phyloP scores from a whole-genome alignment of 1,140 invertebrate species.

The Rhizoglyphus robini region DNA sequence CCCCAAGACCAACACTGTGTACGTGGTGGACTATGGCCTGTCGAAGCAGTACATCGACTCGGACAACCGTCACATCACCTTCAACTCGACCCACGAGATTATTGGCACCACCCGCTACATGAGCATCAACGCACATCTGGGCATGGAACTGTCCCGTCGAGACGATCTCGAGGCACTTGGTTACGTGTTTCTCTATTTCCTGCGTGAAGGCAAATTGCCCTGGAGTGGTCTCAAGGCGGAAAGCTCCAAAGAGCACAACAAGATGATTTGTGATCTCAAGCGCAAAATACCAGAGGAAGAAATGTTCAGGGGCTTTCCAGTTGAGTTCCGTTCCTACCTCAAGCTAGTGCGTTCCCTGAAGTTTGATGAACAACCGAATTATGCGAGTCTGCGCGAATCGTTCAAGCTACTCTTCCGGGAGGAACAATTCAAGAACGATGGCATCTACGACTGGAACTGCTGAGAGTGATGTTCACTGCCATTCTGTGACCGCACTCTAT shows the following conservation, averaged over 20 bases:
- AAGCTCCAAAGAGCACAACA: slow-evolving; percentile 96
- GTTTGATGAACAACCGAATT: slow-evolving; percentile 99
- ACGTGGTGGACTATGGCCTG: slow-evolving; percentile 99
- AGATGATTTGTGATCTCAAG: slow-evolving; percentile 99
- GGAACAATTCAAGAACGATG: slow-evolving; percentile 86
- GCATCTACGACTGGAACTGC: slow-evolving; percentile 97
- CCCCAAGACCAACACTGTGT: slow-evolving; percentile 95
- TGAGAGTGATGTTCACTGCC: too few relatives aligned
- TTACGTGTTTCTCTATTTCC: slow-evolving; percentile 99
- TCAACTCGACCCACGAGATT: slow-evolving; percentile 97
- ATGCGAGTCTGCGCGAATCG: slow-evolving; percentile 89
- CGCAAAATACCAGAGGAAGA: slow-evolving; percentile 91
- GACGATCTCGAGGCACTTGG: slow-evolving; percentile 98
- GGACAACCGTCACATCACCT: slow-evolving; percentile 99
- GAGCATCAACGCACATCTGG: too few relatives aligned
- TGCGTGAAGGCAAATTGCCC: slow-evolving; percentile 81
- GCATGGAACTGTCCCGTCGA: slow-evolving; percentile 97
- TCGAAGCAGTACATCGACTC: slow-evolving; percentile 99
- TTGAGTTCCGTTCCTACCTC: slow-evolving; percentile 82
- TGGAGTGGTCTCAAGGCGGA: slow-evolving; percentile 99
- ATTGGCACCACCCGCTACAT: too few relatives aligned
- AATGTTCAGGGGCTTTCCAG: slow-evolving; percentile 91
- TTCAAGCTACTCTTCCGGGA: slow-evolving; percentile 84
- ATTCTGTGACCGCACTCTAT: too few relatives aligned
- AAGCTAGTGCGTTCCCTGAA: too few relatives aligned